Conservation (phyloP, 2,113 vertebrate genomes). For the Hirundichthys speculiger region DNA sequence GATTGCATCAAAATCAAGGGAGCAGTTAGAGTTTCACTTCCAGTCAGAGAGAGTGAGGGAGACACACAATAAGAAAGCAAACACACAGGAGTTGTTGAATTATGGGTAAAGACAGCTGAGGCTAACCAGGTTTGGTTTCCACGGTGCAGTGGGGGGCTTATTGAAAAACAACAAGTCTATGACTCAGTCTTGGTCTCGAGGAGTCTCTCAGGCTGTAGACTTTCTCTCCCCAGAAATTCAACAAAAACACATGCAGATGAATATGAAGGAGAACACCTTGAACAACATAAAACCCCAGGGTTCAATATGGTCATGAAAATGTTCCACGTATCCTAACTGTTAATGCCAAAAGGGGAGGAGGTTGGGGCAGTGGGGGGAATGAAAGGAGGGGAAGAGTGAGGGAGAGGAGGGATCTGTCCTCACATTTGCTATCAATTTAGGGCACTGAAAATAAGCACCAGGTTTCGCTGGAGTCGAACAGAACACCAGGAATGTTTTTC, state of each 20-base stretch:
- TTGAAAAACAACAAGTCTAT: conserved; percentile 77
- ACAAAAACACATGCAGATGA: conserved; percentile 73
- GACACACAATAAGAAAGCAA: conserved; percentile 66
- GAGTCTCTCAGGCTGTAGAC: conserved; percentile 64
- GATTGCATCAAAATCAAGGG: conserved; percentile 72
- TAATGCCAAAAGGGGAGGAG: conserved; percentile 71
- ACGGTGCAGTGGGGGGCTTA: conserved; percentile 71
- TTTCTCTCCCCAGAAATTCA: conserved; percentile 58
- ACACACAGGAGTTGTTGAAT: conserved; percentile 74
- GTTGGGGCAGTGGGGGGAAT: conserved; percentile 3
- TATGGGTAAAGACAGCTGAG: conserved; percentile 81
- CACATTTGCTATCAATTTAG: conserved; percentile 87
- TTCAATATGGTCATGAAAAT: conserved; percentile 76
- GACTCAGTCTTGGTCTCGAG: conserved; percentile 68
- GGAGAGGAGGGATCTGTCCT: conserved; percentile 75
- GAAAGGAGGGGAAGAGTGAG: conserved; percentile 40
- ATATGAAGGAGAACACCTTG: conserved; percentile 77
- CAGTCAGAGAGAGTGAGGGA: conserved; percentile 47
- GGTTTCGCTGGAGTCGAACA: conserved; percentile 76
- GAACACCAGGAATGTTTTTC: conserved; percentile 84
- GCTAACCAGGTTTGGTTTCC: conserved; percentile 79
- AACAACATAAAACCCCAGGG: conserved; percentile 77
- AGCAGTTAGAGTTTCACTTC: conserved; percentile 75
- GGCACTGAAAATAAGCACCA: conserved; percentile 82
- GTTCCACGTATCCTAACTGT: conserved; percentile 77